Conservation (phyloP, 2,888 invertebrate species). For the Bruchidius siliquastri region DNA sequence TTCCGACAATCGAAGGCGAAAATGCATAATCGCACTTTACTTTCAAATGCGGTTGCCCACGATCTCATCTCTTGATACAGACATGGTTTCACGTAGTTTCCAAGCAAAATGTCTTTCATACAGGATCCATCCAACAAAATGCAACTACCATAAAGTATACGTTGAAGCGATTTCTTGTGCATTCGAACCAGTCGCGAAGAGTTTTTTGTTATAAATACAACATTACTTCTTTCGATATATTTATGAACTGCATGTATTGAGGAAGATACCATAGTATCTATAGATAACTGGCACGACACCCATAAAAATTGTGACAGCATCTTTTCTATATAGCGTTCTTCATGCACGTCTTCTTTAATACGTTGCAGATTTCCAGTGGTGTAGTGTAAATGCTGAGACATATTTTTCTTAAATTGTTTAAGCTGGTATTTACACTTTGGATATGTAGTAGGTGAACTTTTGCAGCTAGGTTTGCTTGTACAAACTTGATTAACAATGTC, state of each 20-base stretch:
- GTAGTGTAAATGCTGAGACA: too few relatives aligned
- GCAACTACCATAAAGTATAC: not conserved
- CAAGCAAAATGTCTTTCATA: too few relatives aligned
- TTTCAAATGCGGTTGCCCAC: not conserved
- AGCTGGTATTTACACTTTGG: too few relatives aligned
- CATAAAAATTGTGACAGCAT: conserved; percentile 20
- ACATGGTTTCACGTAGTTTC: too few relatives aligned
- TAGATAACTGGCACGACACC: conserved; percentile 21
- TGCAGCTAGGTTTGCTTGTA: too few relatives aligned
- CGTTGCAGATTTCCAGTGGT: too few relatives aligned
- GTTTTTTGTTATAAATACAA: conserved; percentile 24
- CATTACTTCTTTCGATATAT: conserved; percentile 29
- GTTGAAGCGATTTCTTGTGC: not conserved
- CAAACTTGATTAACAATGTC: too few relatives aligned
- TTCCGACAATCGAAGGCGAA: not conserved
- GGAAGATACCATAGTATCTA: conserved; percentile 17
- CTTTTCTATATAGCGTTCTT: not conserved
- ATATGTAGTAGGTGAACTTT: too few relatives aligned
- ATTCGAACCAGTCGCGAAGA: conserved; percentile 23
- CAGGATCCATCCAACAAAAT: too few relatives aligned
- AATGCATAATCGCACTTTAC: not conserved
- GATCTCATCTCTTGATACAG: not conserved
- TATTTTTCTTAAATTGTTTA: too few relatives aligned
- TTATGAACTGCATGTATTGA: conserved; percentile 25
- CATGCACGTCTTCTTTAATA: too few relatives aligned